These are phyloP conservation scores for Platysternon megacephalum DNA, from an alignment of 2,113 vertebrate genomes.

Conservation along the genomic window DNA sequence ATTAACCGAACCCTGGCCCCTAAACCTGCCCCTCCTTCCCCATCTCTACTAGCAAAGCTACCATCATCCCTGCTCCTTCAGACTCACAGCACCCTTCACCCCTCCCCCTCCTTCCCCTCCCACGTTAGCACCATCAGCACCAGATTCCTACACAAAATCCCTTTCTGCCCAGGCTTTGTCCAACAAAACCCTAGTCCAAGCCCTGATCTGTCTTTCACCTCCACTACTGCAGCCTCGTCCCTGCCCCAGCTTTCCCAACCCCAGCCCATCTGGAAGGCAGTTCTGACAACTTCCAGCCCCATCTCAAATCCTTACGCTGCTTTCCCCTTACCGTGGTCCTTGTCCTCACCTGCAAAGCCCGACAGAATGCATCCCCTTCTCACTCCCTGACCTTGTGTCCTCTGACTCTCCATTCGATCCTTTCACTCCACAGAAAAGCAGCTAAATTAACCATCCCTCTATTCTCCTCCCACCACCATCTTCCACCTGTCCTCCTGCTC, in stretches of 20 bases:
- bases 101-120: no score
- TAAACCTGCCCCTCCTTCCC: not conserved
- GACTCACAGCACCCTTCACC: not conserved
- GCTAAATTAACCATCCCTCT: not conserved
- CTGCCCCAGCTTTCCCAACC: not conserved
- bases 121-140: not conserved
- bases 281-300: not conserved
- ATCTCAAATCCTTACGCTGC: not conserved
- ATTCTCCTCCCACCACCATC: not conserved
- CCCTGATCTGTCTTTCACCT: not conserved
- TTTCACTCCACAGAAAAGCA: not conserved
- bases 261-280: not conserved
- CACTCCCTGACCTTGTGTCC: not conserved
- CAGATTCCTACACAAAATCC: not conserved
- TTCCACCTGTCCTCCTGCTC: not conserved
- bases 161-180: not conserved
- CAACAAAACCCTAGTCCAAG: not conserved
- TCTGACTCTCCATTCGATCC: not conserved
- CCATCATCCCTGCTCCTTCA: accelerated
- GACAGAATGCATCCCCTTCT: not conserved
- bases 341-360: not conserved
- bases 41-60: accelerated
- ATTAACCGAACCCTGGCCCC: not conserved
- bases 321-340: not conserved
- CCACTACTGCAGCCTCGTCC: not conserved